Base-by-base conservation (phyloP, 2,113 vertebrate genomes). In the Columbina picui region DNA sequence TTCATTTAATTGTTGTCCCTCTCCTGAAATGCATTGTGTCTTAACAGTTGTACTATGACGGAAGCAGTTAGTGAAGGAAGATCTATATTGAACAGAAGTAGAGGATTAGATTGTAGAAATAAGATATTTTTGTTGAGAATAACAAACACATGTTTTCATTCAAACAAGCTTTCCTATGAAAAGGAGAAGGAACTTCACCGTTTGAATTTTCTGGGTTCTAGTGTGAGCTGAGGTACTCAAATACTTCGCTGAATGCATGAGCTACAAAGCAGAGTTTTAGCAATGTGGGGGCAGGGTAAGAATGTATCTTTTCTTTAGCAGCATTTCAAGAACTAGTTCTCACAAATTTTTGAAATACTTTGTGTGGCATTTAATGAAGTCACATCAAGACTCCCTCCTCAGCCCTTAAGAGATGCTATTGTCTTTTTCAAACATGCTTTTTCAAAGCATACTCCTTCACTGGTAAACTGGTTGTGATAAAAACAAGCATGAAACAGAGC, bases 311-410 rank as follows among this genome's bases (percentile, higher is more conserved):
- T 96, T 96, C 89, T 96, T 84, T 59, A 56, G 20, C 55, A 84
- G 74, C 14, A 2, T 78, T 96, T 92, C 92, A 84, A 91, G 84
- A 90, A 50, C 67, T 39, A 69, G 65, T 84, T 94, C 82, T 91
- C 78, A 88, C 45, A 89, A 93, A 97, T 93, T 84, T 87, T 87
- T 94, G 36, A 82, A 93, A 90, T 97, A 94, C 80, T 97, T 94
- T 61, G 36, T 16, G 68, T 3, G 39, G 70, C 80, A 80, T 84
- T 84, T 92, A 83, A 70, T 63, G 81, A 86, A 96, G 73, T 84
- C 93, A 75, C 74, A 91, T 75, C 77, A 89, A 88, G 84, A 76
- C 55, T 95, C 57, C 53, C 73, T 86, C 38, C 70, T 55, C 91
- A 64, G 60, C 59, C n/a, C 64, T 79, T 65, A 93, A 92, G 57